Base-by-base conservation (phyloP, 2,113 vertebrate species). In the Recurvirostra avosetta region DNA sequence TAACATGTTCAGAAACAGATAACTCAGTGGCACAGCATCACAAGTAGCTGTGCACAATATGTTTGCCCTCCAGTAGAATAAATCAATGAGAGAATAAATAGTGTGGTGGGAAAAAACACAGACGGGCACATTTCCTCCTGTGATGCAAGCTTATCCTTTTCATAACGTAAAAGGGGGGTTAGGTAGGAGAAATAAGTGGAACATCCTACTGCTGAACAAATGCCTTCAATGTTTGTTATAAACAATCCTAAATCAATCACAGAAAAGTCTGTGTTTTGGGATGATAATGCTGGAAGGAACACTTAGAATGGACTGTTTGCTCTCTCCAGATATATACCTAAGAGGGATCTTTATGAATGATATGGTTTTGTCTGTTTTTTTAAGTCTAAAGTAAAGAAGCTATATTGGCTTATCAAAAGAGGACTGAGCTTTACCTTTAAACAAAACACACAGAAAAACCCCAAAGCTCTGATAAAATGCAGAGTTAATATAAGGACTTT, bases 51-150 rank as follows among this genome's bases (percentile, higher is more conserved):
- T 68, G 62, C 47, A 84, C 67, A 88, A 68, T 38, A 65, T 84
- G 56, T 58, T 97, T 93, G 95, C 65, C 68, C 71, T 94, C 77
- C 49, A 67, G 62, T 74, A 90, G 86, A 85, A 76, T 96, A 90
- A 95, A 90, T 82, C 84, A 89, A 6, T 76, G 84, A 91, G 25
- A 79, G 43, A 87, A 87, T 62, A 70, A 95, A 84, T 36, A 68
- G 20, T 4, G 4, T 62, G 34, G 12, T 10, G 4, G 66, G 22
- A 43, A 75, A 61, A 88, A 91, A 25, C 6, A 68, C 9, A 74
- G 30, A 66, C 61, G 86, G 43, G 25, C 73, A 41, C 34, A 63
- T 95, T 92, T 95, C 38, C 47, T 92, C 41, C 45, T 79, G 19
- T 76, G 41, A 73, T 4, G 2, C 22, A 90, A 79, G 27, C 45